phyloP scores from a whole-genome alignment of 2,113 vertebrate species.

The Anseranas semipalmata region DNA sequence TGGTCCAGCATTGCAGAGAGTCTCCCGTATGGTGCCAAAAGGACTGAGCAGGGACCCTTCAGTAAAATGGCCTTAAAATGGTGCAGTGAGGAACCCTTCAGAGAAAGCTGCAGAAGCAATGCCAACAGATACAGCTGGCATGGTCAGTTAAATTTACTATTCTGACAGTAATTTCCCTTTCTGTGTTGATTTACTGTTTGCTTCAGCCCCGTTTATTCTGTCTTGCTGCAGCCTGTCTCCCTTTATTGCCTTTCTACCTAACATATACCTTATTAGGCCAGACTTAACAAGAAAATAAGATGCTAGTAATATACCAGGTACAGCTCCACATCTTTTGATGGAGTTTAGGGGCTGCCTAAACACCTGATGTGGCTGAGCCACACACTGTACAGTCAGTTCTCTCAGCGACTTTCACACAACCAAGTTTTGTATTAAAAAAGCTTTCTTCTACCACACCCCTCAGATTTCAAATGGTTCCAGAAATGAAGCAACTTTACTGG shows the following conservation, averaged over 20 bases:
- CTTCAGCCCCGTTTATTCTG: neutral
- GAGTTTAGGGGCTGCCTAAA: neutral
- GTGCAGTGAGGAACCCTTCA: neutral
- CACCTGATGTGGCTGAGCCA: neutral
- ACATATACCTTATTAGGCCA: neutral
- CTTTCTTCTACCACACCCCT: neutral
- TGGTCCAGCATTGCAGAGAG: neutral
- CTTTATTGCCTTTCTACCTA: neutral
- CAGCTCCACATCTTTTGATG: neutral
- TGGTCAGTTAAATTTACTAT: neutral
- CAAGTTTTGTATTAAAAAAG: neutral
- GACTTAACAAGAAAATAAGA: neutral
- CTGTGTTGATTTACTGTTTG: neutral
- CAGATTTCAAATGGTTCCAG: neutral
- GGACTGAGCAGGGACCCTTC: neutral
- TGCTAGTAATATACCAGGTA: accelerated
- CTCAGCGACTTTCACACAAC: neutral
- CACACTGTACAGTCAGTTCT: neutral
- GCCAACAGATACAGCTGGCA: no score
- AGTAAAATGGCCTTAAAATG: neutral
- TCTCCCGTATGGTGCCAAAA: neutral
- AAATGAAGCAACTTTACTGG: neutral
- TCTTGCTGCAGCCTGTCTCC: neutral
- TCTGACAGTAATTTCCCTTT: neutral
- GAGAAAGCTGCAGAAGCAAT: neutral